Evolutionary conservation across 2,113 vertebrate genomes (phyloP).

Genomic region (Holacanthus passer): DNA sequence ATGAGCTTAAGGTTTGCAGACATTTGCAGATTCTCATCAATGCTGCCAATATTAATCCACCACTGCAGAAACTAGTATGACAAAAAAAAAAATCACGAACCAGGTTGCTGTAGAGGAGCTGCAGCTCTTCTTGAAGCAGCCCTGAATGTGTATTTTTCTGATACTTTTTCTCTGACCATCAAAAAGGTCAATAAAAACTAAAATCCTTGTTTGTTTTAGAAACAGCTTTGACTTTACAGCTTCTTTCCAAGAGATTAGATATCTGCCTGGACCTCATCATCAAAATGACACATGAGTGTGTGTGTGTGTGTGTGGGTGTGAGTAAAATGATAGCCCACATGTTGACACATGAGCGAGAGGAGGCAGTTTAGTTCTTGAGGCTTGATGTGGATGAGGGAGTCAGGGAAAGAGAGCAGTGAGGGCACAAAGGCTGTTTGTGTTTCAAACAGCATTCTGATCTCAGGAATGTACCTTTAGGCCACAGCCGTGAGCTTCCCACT

Average conservation of each 20-base stretch:
- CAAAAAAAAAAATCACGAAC: background rate
- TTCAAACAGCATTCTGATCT: slow-evolving; percentile 84
- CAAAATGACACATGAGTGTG: slow-evolving; percentile 58
- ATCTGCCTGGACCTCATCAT: slow-evolving; percentile 63
- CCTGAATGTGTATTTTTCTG: background rate
- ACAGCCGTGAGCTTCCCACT: slow-evolving; percentile 80
- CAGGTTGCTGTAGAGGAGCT: background rate
- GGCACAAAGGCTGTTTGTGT: slow-evolving; percentile 92
- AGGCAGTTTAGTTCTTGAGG: slow-evolving; percentile 75
- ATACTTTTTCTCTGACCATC: background rate
- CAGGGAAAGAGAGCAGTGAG: slow-evolving; percentile 76
- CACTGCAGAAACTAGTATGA: background rate
- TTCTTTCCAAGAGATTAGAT: slow-evolving; percentile 24
- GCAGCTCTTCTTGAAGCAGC: background rate
- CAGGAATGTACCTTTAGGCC: slow-evolving; percentile 93
- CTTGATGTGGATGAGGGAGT: slow-evolving; percentile 81
- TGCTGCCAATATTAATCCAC: background rate
- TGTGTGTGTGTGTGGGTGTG: slow-evolving; percentile 40
- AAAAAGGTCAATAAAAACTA: slow-evolving; percentile 13
- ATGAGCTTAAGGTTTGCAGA: background rate
- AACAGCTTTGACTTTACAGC: slow-evolving; percentile 6
- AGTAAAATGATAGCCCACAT: slow-evolving; percentile 86
- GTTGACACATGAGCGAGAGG: slow-evolving; percentile 86
- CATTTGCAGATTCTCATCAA: background rate
- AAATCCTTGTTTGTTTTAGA: background rate